Percentiles rank a stretch among this genome's conserved stretches.
Evolutionary conservation across 1,140 invertebrate genomes (phyloP).

Genomic region (Conopomorpha cramerella): DNA sequence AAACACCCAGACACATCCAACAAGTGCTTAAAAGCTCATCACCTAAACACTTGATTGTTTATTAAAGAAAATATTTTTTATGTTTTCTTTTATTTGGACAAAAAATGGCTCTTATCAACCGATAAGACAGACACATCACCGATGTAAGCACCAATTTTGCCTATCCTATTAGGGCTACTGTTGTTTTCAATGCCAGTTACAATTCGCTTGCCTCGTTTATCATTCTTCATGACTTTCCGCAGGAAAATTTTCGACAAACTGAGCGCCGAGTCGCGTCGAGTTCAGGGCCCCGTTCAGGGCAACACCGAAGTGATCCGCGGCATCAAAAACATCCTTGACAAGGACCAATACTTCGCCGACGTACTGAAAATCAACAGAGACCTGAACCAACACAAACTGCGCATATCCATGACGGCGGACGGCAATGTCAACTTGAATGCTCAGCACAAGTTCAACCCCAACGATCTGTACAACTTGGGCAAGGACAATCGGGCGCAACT

Average conservation of each 20-base stretch:
- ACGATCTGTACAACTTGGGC: slow-evolving; percentile 27
- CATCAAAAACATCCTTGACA: slow-evolving; percentile 39
- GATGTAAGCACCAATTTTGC: too few relatives aligned
- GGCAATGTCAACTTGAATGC: slow-evolving; percentile 45
- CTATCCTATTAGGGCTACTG: too few relatives aligned
- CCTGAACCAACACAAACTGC: slow-evolving; percentile 34
- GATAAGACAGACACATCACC: too few relatives aligned
- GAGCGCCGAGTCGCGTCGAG: slow-evolving; percentile 36
- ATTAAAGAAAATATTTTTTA: too few relatives aligned
- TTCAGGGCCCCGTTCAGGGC: slow-evolving; percentile 35
- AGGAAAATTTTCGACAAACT: slow-evolving; percentile 54
- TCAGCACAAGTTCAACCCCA: slow-evolving; percentile 36
- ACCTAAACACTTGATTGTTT: too few relatives aligned
- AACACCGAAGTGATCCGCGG: slow-evolving; percentile 46
- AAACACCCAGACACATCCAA: too few relatives aligned
- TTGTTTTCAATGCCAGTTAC: too few relatives aligned
- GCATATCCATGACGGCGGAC: slow-evolving; percentile 46
- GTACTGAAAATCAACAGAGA: slow-evolving; percentile 47
- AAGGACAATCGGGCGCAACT: slow-evolving; percentile 23
- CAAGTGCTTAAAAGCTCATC: too few relatives aligned
- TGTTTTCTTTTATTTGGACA: too few relatives aligned
- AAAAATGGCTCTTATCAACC: too few relatives aligned
- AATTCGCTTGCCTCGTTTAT: too few relatives aligned
- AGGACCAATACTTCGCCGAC: slow-evolving; percentile 47
- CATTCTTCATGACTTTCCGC: slow-evolving; percentile 4